phyloP scores from a whole-genome alignment of 2,888 invertebrate genomes.

The Polydrusus pterygomalis region DNA sequence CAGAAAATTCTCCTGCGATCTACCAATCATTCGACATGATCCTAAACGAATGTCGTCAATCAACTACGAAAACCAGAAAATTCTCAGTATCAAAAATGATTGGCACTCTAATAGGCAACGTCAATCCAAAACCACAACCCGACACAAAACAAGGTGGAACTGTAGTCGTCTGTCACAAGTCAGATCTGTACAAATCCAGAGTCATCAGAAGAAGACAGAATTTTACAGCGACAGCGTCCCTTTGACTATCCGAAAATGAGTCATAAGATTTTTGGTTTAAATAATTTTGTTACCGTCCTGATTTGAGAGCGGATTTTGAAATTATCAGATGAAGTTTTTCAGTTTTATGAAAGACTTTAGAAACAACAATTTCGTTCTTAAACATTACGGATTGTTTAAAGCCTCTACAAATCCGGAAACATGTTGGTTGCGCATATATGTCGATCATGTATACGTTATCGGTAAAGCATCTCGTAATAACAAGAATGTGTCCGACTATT shows the following conservation, averaged over 20 bases:
- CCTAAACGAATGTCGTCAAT: slow-evolving; percentile 78
- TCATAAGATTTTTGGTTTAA: slow-evolving; percentile 44
- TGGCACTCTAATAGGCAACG: slow-evolving; percentile 80
- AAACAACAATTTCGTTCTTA: not conserved
- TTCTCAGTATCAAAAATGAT: slow-evolving; percentile 89
- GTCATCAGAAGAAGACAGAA: slow-evolving; percentile 76
- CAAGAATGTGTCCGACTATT: slow-evolving; percentile 8
- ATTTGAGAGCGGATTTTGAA: slow-evolving; percentile 26
- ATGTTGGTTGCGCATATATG: too few relatives aligned
- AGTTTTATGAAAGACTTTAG: slow-evolving; percentile 67
- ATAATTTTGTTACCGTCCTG: slow-evolving; percentile 29
- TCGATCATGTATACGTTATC: too few relatives aligned
- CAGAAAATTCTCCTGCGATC: slow-evolving; percentile 84
- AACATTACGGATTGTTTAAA: not conserved
- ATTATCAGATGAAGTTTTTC: slow-evolving; percentile 59
- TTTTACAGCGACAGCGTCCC: slow-evolving; percentile 79
- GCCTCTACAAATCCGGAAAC: too few relatives aligned
- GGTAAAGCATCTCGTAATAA: not conserved
- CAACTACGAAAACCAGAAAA: slow-evolving; percentile 77
- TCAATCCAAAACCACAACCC: slow-evolving; percentile 67
- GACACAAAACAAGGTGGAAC: slow-evolving; percentile 74
- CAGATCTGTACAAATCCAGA: slow-evolving; percentile 76
- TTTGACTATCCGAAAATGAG: slow-evolving; percentile 75
- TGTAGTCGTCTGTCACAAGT: slow-evolving; percentile 77
- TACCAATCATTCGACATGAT: slow-evolving; percentile 83